Percentiles rank a stretch among this genome's conserved stretches.
Evolutionary conservation across 1,140 invertebrate genomes (phyloP).

Genomic region (Drosophila prosaltans): DNA sequence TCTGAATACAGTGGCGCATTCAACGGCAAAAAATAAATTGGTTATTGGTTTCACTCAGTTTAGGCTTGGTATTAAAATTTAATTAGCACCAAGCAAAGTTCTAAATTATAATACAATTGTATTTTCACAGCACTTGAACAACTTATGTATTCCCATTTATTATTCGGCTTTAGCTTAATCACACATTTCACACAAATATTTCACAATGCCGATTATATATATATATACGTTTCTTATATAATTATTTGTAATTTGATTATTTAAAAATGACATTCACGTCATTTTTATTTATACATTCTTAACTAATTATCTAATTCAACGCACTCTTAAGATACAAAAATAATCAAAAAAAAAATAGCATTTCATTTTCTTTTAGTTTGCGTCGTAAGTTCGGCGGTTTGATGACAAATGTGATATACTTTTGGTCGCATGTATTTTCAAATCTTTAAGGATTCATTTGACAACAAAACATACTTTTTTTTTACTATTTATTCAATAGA

Average conservation of each 20-base stretch:
- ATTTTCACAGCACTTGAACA: slow-evolving; percentile 1
- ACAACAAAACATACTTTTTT: slow-evolving; percentile 28
- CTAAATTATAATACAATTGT: background rate
- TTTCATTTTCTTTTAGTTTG: background rate
- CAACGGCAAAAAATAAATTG: background rate
- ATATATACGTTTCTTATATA: background rate
- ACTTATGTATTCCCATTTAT: background rate
- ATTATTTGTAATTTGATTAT: background rate
- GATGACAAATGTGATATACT: background rate
- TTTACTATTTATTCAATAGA: slow-evolving; percentile 45
- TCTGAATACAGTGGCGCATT: background rate
- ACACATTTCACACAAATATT: slow-evolving; percentile 4
- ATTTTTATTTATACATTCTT: background rate
- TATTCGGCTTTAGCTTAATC: background rate
- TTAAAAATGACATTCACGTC: background rate
- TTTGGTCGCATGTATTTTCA: background rate
- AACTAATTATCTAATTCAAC: background rate
- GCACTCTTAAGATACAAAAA: background rate
- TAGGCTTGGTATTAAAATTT: background rate
- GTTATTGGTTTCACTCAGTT: background rate
- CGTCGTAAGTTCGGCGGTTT: background rate
- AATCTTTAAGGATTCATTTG: background rate
- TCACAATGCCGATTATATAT: background rate
- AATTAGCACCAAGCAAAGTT: background rate
- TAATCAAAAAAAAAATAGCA: background rate